Conservation (phyloP, 2,113 vertebrate genomes). For the Malurus elegans region DNA sequence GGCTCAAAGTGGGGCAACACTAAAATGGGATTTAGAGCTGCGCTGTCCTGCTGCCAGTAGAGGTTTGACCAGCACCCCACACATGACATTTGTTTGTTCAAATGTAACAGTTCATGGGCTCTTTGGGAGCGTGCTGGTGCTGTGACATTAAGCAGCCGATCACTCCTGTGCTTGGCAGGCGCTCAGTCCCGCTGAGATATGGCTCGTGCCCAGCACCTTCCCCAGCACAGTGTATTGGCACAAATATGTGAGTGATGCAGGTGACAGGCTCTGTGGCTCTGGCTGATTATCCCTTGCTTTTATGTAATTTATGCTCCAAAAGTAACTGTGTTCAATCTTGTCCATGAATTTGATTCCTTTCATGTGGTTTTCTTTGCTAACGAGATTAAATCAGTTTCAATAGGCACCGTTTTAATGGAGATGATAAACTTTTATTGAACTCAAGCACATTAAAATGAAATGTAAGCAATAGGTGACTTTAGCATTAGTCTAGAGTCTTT, state of each 20-base stretch:
- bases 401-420: slow-evolving; percentile 78
- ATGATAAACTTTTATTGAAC: slow-evolving; percentile 84
- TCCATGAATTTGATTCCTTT: slow-evolving; percentile 69
- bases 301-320: slow-evolving; percentile 56
- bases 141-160: slow-evolving; percentile 72
- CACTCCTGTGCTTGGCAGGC: slow-evolving; percentile 58
- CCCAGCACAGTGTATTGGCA: neutral
- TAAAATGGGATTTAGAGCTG: neutral
- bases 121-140: slow-evolving; percentile 40
- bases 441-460: slow-evolving; percentile 80
- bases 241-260: slow-evolving; percentile 39
- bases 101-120: slow-evolving; percentile 59
- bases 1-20: neutral
- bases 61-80: slow-evolving; percentile 51
- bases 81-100: slow-evolving; percentile 72
- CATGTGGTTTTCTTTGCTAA: slow-evolving; percentile 76
- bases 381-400: slow-evolving; percentile 78
- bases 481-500: slow-evolving; percentile 67
- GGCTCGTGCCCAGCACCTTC: slow-evolving; percentile 60
- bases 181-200: slow-evolving; percentile 28
- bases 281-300: slow-evolving; percentile 26
- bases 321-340: slow-evolving; percentile 46
- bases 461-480: slow-evolving; percentile 82
- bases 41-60: slow-evolving; percentile 51
- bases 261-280: slow-evolving; percentile 34